Base-by-base conservation (phyloP, 2,113 vertebrate genomes). In the Cromileptes altivelis region DNA sequence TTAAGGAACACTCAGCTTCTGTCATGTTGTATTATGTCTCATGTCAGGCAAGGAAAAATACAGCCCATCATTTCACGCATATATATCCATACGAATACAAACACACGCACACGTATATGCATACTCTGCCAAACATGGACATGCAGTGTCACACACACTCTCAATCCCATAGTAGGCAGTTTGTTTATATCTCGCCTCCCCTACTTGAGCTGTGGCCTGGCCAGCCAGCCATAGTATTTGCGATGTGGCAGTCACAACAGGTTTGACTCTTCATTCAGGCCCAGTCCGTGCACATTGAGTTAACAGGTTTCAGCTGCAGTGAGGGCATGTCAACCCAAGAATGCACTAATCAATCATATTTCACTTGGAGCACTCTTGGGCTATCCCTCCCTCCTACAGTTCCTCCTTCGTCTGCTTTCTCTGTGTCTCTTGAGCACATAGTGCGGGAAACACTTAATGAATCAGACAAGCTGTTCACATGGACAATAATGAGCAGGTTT, bases 401-500 rank as follows among this genome's bases (percentile, higher is more conserved):
- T 88, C 84, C 78, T 78, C 62, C 73, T 75, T 80, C 84, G 79
- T 86, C 84, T 63, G 74, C 73, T 82, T 89, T 83, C 82, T 88
- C 74, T 75, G 63, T 77, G 88, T 88, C 91, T 92, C 83, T 27
- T 81, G 89, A 94, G 92, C 89, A 82, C 88, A 91, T 58, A 83
- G 75, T 83, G 80, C 75, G 56, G 91, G 73, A 85, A 88, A 88
- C 30, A 80, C 84, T 89, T 95, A 94, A 93, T 95, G 94, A 96
- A 94, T 93, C 87, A 92, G 91, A 94, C 86, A 88, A 93, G 90
- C 87, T 93, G 91, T 92, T 93, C 93, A 90, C 92, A 93, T 85
- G 90, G 85, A 93, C 91, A 91, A 85, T 95, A 94, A 95, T 94
- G 94, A 95, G 91, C 85, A 79, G 88, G 92, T 94, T 94, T 92